Base-by-base conservation (phyloP, 2,797 vertebrate genomes). In the Sebastes iracundus region DNA sequence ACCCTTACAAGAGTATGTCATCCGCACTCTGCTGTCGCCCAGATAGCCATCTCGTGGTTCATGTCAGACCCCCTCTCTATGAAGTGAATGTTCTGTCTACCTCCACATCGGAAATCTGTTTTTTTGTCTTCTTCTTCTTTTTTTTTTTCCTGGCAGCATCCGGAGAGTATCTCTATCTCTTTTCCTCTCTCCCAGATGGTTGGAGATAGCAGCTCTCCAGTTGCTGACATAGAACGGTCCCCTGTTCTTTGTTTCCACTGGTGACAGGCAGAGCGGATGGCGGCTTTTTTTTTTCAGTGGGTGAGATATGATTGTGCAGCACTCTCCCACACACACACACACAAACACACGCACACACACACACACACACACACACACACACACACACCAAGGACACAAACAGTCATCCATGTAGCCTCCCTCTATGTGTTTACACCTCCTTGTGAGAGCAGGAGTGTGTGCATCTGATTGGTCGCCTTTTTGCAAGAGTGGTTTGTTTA, bases 201-300 rank as follows among this genome's bases (percentile, higher is more conserved):
- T 82, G 83, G 75, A 75, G 88, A 93, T 88, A 87, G 87, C 83
- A 78, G 88, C 81, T 81, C 84, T 84, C 85, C 84, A 83, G 77
- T 71, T 72, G 79, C 86, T 86, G 84, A 83, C 83, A 89, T 28
- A 69, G 67, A 91, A 75, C 16, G 25, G 82, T 77, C 75, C 75
- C 75, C 71, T 69, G 80, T 80, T 85, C 77, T 87, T 90, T 91
- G 88, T 93, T 90, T 90, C 80, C 77, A 64, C 42, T 46, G 72
- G 80, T 89, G 90, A 87, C 85, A 80, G 87, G 72, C 80, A 64
- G 76, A 88, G 76, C 20, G 42, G 72, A 76, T 53, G 52, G 66
- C 9, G 59, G 70, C 60, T 83, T 85, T 46, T 20, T 65, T 85
- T 28, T 87, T 71, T 64, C 56, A 67, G 5, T 62, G 80, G 79